Evolutionary conservation across 2,888 invertebrate genomes (phyloP), one percentile per base, ranked within the genome.

Genomic region (Oscheius sp.): DNA sequence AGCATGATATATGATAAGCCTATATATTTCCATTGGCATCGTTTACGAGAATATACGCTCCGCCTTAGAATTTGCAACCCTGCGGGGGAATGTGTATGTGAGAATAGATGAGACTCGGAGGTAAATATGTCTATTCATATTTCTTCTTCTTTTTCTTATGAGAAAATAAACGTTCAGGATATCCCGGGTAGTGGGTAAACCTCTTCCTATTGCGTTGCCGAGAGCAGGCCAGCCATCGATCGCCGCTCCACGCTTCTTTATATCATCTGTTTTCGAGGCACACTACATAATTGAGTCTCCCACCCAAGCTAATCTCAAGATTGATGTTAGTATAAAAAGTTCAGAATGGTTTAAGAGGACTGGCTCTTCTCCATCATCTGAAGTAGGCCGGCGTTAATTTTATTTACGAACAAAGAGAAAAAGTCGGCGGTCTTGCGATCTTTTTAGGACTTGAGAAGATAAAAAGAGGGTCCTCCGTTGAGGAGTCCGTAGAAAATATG

Each of bases 191-290:
- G 52, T 52, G 52, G 66, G 49, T 66, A 66, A 66, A 66, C 66
- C 49, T 66, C 66, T 49, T 66, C 49, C 27, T 66, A 49, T 52
- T 49, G 66, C 66, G 52, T 66, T 66, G 66, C 66, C 52, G 46
- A 27, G 66, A 3, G n/a, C n/a, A 45, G 66, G 66, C 52, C 66
- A 52, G 66, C 66, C 52, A 66, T 66, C 66, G 66, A 66, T 66
- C 66, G 66, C 66, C 66, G 66, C 66, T 66, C 66, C 66, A 66
- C 52, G 66, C 66, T 66, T 66, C 66, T 66, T 66, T 66, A 66
- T 66, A 66, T 66, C 66, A 66, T 66, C 66, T 66, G 66, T 66
- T 66, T 66, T 66, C 35, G 29, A 52, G 29, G 66, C 52, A 23
- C 52, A 66, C 52, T 66, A 66, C 66, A 66, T 66, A 66, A 66